These are phyloP conservation scores for Cyanistes caeruleus DNA, from an alignment of 2,113 vertebrate genomes.

Conservation along the genomic window DNA sequence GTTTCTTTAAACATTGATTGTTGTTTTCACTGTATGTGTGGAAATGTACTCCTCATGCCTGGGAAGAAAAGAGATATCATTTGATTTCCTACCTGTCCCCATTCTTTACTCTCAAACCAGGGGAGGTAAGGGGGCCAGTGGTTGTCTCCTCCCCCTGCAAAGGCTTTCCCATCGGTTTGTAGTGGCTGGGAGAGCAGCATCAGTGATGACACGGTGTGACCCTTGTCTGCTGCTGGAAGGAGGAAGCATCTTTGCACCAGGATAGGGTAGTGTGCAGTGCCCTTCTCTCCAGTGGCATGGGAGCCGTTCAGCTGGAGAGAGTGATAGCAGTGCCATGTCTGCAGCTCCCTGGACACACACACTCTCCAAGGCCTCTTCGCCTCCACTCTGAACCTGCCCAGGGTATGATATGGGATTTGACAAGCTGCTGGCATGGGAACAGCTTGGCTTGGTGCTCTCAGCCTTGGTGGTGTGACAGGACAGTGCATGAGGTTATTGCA, in stretches of 20 bases:
- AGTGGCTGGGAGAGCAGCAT: too few relatives aligned
- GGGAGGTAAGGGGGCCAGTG: too few relatives aligned
- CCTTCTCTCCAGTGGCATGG: not conserved
- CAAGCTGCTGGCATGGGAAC: not conserved
- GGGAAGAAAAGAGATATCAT: not conserved
- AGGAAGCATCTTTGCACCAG: not conserved
- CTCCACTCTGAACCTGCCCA: not conserved
- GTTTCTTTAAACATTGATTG: not conserved
- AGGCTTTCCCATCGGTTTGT: not conserved
- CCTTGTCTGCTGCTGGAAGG: not conserved
- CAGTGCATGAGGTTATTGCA: fast-evolving
- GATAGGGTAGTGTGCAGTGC: fast-evolving
- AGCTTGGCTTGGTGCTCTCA: fast-evolving
- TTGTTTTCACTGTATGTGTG: not conserved
- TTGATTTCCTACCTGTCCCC: not conserved
- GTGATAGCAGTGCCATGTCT: not conserved
- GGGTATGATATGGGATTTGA: fast-evolving
- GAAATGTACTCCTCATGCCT: not conserved
- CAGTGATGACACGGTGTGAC: fast-evolving
- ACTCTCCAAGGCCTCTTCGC: not conserved
- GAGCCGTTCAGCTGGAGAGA: not conserved
- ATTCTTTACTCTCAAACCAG: not conserved
- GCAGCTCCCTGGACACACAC: not conserved
- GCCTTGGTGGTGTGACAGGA: not conserved
- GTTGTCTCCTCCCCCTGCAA: not conserved